Conservation (phyloP, 2,888 invertebrate species). For the Acronicta aceris region DNA sequence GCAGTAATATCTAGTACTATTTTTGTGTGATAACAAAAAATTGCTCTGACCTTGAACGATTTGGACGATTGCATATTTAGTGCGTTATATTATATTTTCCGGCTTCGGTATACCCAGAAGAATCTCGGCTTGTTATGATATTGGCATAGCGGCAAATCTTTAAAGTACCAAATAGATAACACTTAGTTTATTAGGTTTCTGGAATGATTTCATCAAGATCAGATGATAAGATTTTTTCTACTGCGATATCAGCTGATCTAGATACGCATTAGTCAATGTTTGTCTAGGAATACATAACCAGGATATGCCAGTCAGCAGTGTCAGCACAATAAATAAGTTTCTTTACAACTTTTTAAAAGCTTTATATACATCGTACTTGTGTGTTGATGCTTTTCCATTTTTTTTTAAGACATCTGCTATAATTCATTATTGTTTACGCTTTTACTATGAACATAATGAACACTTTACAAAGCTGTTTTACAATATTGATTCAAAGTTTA, state of each 20-base stretch:
- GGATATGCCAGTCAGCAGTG: constrained; percentile 3
- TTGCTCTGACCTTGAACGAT: constrained; percentile 78
- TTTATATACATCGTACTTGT: constrained; percentile 5
- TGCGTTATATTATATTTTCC: constrained; percentile 12
- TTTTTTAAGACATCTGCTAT: too few relatives aligned
- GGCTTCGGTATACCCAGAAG: constrained; percentile 11
- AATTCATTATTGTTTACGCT: constrained; percentile 1
- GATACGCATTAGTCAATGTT: constrained; percentile 11
- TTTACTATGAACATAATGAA: neutral
- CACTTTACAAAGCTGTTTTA: constrained; percentile 43
- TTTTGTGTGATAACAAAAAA: constrained; percentile 75
- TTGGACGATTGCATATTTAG: constrained; percentile 32
- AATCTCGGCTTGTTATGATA: neutral
- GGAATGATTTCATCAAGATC: constrained; percentile 18
- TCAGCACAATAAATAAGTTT: neutral
- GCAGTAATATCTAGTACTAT: constrained; percentile 70
- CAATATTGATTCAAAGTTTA: constrained; percentile 46
- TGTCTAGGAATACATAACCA: constrained; percentile 13
- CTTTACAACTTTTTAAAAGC: constrained; percentile 3
- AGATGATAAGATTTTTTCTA: constrained; percentile 27
- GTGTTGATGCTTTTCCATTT: neutral
- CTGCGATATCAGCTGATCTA: constrained; percentile 5
- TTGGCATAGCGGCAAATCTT: neutral
- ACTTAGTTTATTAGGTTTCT: constrained; percentile 9
- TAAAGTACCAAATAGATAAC: constrained; percentile 6